These are phyloP conservation scores for Sisyra terminalis DNA, from an alignment of 2,888 invertebrate genomes.

Conservation along the genomic window DNA sequence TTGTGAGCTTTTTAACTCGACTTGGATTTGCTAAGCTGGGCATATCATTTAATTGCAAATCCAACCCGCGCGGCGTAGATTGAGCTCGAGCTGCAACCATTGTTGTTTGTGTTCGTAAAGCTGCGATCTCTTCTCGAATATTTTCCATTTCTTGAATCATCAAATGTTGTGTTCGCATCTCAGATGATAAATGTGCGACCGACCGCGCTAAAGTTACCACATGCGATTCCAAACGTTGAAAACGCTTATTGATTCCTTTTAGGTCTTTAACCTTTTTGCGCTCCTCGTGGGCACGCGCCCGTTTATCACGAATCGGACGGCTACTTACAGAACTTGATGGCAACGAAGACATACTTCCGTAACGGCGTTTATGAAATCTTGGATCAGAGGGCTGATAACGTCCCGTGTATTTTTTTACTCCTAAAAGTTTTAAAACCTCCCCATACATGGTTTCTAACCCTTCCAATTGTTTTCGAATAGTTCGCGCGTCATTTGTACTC, in stretches of 20 bases:
- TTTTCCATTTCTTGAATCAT: constrained; percentile 83
- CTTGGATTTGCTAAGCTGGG: constrained; percentile 71
- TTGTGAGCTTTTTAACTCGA: constrained; percentile 72
- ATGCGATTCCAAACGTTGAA: constrained; percentile 78
- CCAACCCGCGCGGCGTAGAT: constrained; percentile 39
- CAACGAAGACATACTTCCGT: constrained; percentile 69
- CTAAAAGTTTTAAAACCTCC: constrained; percentile 46
- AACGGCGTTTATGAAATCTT: constrained; percentile 37
- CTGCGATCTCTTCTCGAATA: constrained; percentile 65
- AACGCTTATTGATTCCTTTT: constrained; percentile 70
- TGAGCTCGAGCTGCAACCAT: constrained; percentile 45
- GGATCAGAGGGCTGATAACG: constrained; percentile 39
- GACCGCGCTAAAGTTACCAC: constrained; percentile 80
- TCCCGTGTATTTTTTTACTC: constrained; percentile 31
- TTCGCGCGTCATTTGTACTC: constrained; percentile 58
- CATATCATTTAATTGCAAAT: constrained; percentile 34
- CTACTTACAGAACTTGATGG: constrained; percentile 72
- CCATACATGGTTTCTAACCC: constrained; percentile 78
- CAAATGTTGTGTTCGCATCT: constrained; percentile 78
- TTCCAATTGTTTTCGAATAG: constrained; percentile 63
- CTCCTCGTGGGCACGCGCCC: constrained; percentile 48
- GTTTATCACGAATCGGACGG: constrained; percentile 54
- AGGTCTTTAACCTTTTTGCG: constrained; percentile 57
- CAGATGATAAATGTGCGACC: constrained; percentile 80
- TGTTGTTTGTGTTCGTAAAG: constrained; percentile 50